Conservation (phyloP, 2,797 vertebrate species). For the Thamnophis elegans region DNA sequence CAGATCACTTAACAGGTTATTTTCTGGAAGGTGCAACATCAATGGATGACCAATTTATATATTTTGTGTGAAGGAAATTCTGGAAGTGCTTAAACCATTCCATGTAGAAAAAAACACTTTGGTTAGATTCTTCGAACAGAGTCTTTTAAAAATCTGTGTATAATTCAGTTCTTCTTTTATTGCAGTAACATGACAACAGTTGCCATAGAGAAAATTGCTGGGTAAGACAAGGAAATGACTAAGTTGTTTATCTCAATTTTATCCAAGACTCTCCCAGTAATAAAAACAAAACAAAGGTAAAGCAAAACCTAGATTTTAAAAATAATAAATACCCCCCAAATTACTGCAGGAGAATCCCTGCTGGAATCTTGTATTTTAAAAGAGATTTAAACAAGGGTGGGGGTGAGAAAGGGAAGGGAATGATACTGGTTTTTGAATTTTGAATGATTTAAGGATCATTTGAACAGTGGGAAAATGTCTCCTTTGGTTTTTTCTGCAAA, state of each 20-base stretch:
- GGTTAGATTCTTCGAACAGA: not conserved
- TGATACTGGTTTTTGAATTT: not conserved
- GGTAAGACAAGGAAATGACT: not conserved
- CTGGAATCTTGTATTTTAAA: not conserved
- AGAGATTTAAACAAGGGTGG: not conserved
- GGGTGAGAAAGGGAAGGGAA: not conserved
- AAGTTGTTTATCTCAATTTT: not conserved
- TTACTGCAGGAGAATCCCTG: not conserved
- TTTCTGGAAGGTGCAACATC: not conserved
- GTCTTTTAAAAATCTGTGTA: not conserved
- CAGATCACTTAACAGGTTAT: not conserved
- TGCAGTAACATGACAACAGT: not conserved
- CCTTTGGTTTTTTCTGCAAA: not conserved
- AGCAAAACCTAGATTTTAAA: not conserved
- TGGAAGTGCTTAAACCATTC: not conserved
- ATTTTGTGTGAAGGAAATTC: not conserved
- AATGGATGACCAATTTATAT: not conserved
- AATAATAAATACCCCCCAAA: not conserved
- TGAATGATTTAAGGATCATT: not conserved
- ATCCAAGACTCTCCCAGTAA: not conserved
- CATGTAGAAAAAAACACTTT: slow-evolving; percentile 16
- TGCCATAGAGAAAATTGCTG: not conserved
- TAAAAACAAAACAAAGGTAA: not conserved
- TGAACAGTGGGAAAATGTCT: not conserved
- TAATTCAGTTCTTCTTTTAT: not conserved